A percentile compares a stretch with the other conserved stretches of the same genome.
phyloP scores from a whole-genome alignment of 2,888 invertebrate genomes.

The Hirtodrosophila trivittata region DNA sequence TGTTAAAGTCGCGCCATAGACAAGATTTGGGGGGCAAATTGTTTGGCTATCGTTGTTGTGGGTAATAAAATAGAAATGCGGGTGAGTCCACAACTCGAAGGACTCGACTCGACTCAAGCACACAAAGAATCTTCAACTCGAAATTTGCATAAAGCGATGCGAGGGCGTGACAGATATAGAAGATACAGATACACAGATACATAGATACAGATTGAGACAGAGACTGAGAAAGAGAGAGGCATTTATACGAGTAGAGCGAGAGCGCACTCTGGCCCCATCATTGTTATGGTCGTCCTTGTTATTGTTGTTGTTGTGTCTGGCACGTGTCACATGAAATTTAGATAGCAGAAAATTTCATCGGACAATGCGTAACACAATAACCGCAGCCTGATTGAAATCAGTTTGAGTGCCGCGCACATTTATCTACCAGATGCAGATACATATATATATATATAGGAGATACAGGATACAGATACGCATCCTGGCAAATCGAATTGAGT shows the following conservation, averaged over 20 bases:
- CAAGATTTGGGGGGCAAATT: slow-evolving; percentile 25
- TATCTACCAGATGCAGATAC: slow-evolving; percentile 7
- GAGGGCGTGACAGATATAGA: slow-evolving; percentile 46
- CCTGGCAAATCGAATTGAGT: not conserved
- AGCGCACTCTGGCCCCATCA: slow-evolving; percentile 14
- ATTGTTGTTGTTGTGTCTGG: slow-evolving; percentile 65
- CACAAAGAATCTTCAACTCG: slow-evolving; percentile 16
- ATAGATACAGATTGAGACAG: slow-evolving; percentile 1
- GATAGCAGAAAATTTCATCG: slow-evolving; percentile 56
- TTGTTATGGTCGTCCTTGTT: slow-evolving; percentile 39
- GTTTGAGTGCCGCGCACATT: slow-evolving; percentile 33
- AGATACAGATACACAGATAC: slow-evolving; percentile 19
- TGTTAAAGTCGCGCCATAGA: slow-evolving; percentile 50
- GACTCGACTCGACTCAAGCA: slow-evolving; percentile 2
- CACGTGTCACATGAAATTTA: slow-evolving; percentile 69
- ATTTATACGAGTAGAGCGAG: too few relatives aligned
- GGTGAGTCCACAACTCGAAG: slow-evolving; percentile 28
- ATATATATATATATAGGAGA: not conserved
- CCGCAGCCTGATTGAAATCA: slow-evolving; percentile 60
- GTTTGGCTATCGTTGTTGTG: slow-evolving; percentile 18
- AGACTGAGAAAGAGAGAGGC: not conserved
- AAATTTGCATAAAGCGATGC: slow-evolving; percentile 46
- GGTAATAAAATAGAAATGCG: slow-evolving; percentile 51
- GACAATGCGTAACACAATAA: slow-evolving; percentile 52
- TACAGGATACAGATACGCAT: not conserved